phyloP scores from a whole-genome alignment of 1,140 invertebrate species.

The Sweltsa coloradensis region DNA sequence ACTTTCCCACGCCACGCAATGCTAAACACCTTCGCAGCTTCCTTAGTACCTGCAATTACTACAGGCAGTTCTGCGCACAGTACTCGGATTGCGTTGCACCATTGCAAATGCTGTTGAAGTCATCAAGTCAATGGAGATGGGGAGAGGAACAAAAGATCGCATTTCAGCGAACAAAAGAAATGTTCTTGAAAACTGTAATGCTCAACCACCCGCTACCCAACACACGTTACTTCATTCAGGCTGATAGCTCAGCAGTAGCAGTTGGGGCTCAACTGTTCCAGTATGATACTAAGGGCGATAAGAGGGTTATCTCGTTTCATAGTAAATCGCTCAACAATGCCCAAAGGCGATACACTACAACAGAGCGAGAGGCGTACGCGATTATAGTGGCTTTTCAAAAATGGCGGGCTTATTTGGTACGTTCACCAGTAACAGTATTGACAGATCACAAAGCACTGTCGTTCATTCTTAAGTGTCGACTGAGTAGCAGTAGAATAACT shows the following conservation, averaged over 20 bases:
- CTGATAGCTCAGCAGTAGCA: not conserved
- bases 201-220: not conserved
- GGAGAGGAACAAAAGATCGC: not conserved
- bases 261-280: not conserved
- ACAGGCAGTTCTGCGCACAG: conserved; percentile 3
- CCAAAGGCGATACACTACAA: not conserved
- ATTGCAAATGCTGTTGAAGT: not conserved
- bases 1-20: conserved; percentile 12
- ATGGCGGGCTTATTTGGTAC: not conserved
- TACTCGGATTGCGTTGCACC: not conserved
- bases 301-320: not conserved
- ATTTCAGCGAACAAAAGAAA: not conserved
- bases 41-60: conserved; percentile 14
- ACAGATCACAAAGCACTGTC: not conserved
- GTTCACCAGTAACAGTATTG: not conserved
- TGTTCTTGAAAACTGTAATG: not conserved
- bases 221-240: not conserved
- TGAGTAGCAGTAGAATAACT: not conserved
- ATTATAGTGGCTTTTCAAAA: not conserved
- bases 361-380: not conserved
- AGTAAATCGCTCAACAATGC: not conserved
- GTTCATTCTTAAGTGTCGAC: not conserved
- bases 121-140: not conserved
- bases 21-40: conserved; percentile 13
- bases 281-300: not conserved